Evolutionary conservation across 2,113 vertebrate genomes (phyloP), one percentile per base, ranked within the genome.

Genomic region (Tenrec ecaudatus): DNA sequence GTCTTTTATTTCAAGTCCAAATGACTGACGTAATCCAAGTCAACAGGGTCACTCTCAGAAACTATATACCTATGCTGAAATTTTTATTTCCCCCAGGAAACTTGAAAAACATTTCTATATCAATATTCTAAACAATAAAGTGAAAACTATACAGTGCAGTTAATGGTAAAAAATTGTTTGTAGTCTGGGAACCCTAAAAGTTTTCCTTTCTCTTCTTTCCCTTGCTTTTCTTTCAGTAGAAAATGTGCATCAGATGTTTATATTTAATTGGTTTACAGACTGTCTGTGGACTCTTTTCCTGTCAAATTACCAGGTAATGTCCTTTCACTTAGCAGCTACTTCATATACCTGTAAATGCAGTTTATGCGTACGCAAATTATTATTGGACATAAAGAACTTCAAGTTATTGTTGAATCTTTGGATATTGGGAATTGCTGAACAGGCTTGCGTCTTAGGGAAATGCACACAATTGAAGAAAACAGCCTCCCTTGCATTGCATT

Each of bases 211-310:
- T 97, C 97, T 97, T 97, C 96, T 97, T 97, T 97, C 97, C 95
- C 94, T 97, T 97, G 95, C 97, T 97, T 97, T 97, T 97, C 97
- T 97, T 97, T 97, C 97, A 96, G 97, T 97, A 97, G 97, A 97
- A 97, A 97, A 97, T 97, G 97, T 97, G 97, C 97, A 97, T 97
- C 97, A 97, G 97, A 97, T 97, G 96, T 97, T 97, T 97, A 97
- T 97, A 78, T 97, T 97, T 97, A 97, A 97, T 97, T 97, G 97
- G 97, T 97, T 97, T 97, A 97, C 97, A 97, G 97, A 97, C 97
- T 97, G 96, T 97, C 96, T 97, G 94, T 95, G 97, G 97, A 97
- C 94, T 97, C 97, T 97, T 97, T 97, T 97, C 97, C 97, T 97
- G 97, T 97, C 97, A 97, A 95, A 96, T 97, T 95, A 96, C 97